phyloP scores from a whole-genome alignment of 2,797 vertebrate species.

The Knipowitschia caucasica region DNA sequence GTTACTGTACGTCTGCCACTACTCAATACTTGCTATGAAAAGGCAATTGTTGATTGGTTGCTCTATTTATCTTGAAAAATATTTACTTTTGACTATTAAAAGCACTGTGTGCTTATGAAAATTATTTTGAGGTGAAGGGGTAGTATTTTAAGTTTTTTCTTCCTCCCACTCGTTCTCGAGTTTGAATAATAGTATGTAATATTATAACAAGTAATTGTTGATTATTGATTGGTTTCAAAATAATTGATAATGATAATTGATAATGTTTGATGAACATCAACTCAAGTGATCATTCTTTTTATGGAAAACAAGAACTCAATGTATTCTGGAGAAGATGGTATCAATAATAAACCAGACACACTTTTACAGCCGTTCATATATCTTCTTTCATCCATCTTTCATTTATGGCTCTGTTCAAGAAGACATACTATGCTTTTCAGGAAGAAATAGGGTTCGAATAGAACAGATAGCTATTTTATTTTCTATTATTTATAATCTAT shows the following conservation, averaged over 20 bases:
- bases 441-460: too few relatives aligned
- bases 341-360: background rate
- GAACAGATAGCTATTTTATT: too few relatives aligned
- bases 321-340: background rate
- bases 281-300: slow-evolving; percentile 6
- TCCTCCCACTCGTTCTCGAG: too few relatives aligned
- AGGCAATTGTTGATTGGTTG: slow-evolving; percentile 33
- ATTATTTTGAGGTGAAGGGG: slow-evolving; percentile 2
- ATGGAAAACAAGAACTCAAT: background rate
- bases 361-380: background rate
- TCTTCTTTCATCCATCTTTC: background rate
- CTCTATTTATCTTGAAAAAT: slow-evolving; percentile 31
- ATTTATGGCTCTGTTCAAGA: too few relatives aligned
- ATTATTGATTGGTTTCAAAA: too few relatives aligned
- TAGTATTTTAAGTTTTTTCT: too few relatives aligned
- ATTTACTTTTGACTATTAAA: slow-evolving; percentile 32
- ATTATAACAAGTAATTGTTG: too few relatives aligned
- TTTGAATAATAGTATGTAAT: too few relatives aligned
- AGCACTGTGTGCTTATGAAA: background rate
- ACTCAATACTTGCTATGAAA: slow-evolving; percentile 37
- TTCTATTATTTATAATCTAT: too few relatives aligned
- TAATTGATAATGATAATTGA: too few relatives aligned
- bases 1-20: slow-evolving; percentile 29
- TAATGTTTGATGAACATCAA: too few relatives aligned
- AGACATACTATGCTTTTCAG: too few relatives aligned